These are phyloP conservation scores for Anastatus disparis DNA, from an alignment of 1,140 invertebrate genomes.

Conservation along the genomic window DNA sequence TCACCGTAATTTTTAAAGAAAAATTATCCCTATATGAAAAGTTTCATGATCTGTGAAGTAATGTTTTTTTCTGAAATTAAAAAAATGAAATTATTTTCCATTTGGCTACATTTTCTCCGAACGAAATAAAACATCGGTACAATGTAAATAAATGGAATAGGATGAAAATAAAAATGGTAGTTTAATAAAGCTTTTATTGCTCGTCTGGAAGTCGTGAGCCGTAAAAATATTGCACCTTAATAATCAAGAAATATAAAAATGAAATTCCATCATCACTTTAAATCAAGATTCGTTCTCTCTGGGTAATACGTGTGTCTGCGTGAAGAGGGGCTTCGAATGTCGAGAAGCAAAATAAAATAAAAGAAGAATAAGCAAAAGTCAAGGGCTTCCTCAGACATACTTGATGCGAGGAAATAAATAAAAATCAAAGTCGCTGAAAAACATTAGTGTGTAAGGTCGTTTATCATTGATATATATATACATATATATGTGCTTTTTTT, in stretches of 20 bases:
- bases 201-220: background rate
- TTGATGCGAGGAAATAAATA: conserved; percentile 12
- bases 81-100: background rate
- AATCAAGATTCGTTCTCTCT: conserved; percentile 17
- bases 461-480: conserved; percentile 26
- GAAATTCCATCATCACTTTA: conserved; percentile 31
- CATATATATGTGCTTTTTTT: no score
- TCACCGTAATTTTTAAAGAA: no score
- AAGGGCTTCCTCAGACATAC: conserved; percentile 22
- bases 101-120: background rate
- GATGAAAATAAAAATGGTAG: no score
- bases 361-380: conserved; percentile 5
- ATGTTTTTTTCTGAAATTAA: background rate
- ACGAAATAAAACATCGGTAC: background rate
- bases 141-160: no score
- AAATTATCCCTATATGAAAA: no score
- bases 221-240: background rate
- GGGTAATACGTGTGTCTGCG: no score
- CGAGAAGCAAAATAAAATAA: conserved; percentile 2
- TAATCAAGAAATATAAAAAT: conserved; percentile 14
- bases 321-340: background rate
- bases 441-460: conserved; percentile 23
- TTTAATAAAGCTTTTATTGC: no score
- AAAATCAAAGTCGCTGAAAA: conserved; percentile 29
- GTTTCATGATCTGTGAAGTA: no score